Conservation (phyloP, 2,113 vertebrate genomes). For the Ageneiosus marmoratus region DNA sequence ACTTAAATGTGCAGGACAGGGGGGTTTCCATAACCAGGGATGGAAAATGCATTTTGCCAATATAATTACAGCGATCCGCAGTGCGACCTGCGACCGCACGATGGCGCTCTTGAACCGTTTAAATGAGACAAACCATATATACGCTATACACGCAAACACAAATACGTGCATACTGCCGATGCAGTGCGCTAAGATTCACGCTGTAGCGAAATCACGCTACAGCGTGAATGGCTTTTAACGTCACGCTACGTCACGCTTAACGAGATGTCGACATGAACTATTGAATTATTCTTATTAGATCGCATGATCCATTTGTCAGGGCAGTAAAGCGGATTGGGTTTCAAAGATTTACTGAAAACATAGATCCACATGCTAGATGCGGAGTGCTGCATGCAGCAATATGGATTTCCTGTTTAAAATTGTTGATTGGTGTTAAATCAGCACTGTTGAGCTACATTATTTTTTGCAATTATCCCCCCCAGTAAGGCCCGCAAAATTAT, state of each 20-base stretch:
- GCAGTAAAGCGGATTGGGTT: not conserved
- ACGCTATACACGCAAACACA: not conserved
- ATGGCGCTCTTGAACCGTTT: conserved; percentile 47
- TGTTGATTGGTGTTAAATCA: not conserved
- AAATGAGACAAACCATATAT: not conserved
- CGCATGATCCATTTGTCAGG: conserved; percentile 16
- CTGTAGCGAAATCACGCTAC: conserved; percentile 30
- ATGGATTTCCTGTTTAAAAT: not conserved
- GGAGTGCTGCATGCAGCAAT: not conserved
- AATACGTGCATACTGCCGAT: not conserved
- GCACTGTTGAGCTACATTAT: not conserved
- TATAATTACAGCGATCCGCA: not conserved
- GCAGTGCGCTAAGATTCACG: conserved; percentile 15
- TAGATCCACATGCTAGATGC: not conserved
- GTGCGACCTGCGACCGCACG: conserved; percentile 32
- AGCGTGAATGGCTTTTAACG: conserved; percentile 54
- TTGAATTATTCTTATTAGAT: conserved; percentile 19
- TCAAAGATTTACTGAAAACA: not conserved
- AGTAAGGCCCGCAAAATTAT: not conserved
- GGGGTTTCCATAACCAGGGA: not conserved
- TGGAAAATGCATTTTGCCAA: not conserved
- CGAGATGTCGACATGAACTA: conserved; percentile 60
- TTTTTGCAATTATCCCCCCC: not conserved
- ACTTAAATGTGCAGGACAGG: not conserved
- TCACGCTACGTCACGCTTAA: conserved; percentile 71